phyloP scores from a whole-genome alignment of 2,888 invertebrate species.

The Icerya purchasi region DNA sequence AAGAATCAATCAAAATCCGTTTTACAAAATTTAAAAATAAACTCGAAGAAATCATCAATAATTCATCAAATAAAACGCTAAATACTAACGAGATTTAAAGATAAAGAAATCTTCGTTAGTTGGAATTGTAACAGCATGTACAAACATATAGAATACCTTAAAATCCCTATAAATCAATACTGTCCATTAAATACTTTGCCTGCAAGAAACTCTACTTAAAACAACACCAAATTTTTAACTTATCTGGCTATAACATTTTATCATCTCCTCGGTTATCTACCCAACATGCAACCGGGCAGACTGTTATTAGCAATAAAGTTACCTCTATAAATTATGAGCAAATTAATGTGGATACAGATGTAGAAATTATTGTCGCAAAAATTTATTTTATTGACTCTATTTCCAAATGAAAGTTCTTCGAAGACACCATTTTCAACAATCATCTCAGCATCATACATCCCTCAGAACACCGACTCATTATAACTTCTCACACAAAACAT shows the following conservation, averaged over 20 bases:
- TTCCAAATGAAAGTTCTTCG: no score
- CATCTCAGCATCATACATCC: no score
- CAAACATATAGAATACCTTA: neutral
- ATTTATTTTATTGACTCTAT: neutral
- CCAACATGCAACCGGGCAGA: neutral
- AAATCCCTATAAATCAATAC: neutral
- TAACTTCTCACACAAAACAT: neutral
- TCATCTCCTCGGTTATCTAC: neutral
- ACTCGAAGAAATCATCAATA: no score
- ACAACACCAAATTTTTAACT: neutral
- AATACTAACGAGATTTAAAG: no score
- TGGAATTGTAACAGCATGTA: neutral
- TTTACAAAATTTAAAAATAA: no score
- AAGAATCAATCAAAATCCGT: neutral
- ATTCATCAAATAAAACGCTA: no score
- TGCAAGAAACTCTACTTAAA: neutral
- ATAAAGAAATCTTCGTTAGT: neutral
- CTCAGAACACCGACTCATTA: neutral
- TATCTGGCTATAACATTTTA: neutral
- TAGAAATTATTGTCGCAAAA: neutral
- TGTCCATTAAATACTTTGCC: neutral
- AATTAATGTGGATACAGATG: neutral
- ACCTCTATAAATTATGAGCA: neutral
- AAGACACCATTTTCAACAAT: no score
- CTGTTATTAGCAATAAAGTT: neutral